Conservation (phyloP, 1,140 invertebrate genomes). For the Brachionus plicatilis region DNA sequence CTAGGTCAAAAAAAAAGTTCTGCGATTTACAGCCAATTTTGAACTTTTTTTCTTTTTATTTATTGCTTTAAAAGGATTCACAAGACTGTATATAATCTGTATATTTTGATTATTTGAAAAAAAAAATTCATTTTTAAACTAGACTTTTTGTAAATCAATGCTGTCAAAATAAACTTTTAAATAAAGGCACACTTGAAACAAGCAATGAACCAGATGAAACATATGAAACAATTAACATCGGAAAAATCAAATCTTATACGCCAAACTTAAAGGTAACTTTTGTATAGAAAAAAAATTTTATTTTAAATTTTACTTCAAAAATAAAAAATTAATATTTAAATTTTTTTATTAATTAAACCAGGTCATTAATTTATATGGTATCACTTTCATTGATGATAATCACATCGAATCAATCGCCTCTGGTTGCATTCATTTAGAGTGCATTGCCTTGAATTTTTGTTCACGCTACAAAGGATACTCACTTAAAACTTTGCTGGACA, state of each 20-base stretch:
- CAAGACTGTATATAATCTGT: too few species aligned
- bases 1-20: too few species aligned
- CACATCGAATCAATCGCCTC: constrained; percentile 88
- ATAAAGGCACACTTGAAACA: constrained; percentile 87
- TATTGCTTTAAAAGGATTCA: too few species aligned
- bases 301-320: neutral
- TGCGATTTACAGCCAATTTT: too few species aligned
- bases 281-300: neutral
- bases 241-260: constrained; percentile 67
- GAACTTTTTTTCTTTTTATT: too few species aligned
- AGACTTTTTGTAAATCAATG: neutral
- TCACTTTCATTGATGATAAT: constrained; percentile 95
- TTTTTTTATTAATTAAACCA: neutral
- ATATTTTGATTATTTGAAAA: too few species aligned
- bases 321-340: neutral
- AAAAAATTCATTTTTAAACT: neutral
- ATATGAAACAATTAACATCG: constrained; percentile 89
- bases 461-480: constrained; percentile 93
- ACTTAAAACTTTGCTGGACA: constrained; percentile 83
- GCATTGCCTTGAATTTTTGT: constrained; percentile 91
- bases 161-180: neutral
- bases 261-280: constrained; percentile 70
- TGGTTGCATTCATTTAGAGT: constrained; percentile 77
- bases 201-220: constrained; percentile 95
- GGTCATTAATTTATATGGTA: constrained; percentile 66